phyloP scores from a whole-genome alignment of 1,140 invertebrate species.

The Drosophila repleta region DNA sequence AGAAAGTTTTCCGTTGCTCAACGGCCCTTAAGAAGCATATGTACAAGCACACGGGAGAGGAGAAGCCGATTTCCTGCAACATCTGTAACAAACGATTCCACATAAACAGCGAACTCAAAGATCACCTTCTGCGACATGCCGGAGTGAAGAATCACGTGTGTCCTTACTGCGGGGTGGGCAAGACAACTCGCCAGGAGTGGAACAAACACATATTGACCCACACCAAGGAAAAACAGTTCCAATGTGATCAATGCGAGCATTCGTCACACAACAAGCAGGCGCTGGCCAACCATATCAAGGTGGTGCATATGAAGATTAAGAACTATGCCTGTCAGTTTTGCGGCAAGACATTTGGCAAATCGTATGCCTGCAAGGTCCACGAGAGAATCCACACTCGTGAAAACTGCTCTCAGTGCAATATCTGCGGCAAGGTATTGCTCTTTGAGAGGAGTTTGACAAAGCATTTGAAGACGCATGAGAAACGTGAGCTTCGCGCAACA shows the following conservation, averaged over 20 bases:
- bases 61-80: conserved; percentile 86
- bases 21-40: conserved; percentile 84
- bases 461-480: conserved; percentile 76
- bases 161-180: conserved; percentile 77
- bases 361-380: conserved; percentile 76
- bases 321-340: conserved; percentile 79
- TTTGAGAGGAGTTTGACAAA: conserved; percentile 70
- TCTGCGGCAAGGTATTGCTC: conserved; percentile 75
- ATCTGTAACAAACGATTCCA: conserved; percentile 84
- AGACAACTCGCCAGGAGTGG: conserved; percentile 78
- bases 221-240: conserved; percentile 76
- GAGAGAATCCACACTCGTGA: conserved; percentile 84
- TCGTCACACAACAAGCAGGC: conserved; percentile 78
- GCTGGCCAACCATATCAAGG: conserved; percentile 71
- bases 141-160: conserved; percentile 81
- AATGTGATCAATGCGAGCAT: conserved; percentile 73
- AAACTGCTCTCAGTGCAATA: conserved; percentile 77
- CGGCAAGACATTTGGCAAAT: conserved; percentile 78
- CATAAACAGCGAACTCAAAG: conserved; percentile 71
- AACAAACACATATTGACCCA: conserved; percentile 79
- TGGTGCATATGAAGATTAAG: conserved; percentile 81
- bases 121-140: conserved; percentile 75
- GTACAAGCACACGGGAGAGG: conserved; percentile 85
- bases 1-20: conserved; percentile 79
- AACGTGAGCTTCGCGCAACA: conserved; percentile 60